Evolutionary conservation across 2,113 vertebrate species (phyloP).

Genomic region (Euleptes europaea): DNA sequence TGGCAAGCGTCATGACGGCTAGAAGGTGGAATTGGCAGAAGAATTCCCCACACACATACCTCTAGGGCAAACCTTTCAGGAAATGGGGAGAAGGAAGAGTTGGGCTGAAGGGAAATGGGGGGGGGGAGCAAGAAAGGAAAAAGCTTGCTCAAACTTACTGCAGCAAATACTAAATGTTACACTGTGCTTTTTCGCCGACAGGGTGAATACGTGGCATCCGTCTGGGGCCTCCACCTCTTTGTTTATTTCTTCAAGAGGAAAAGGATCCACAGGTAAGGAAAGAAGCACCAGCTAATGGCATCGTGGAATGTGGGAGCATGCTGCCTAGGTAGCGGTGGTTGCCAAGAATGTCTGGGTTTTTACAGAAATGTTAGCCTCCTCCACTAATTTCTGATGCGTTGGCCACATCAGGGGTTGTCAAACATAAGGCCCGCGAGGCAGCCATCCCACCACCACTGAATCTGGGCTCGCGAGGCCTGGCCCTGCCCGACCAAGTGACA

Average conservation of each 20-base stretch:
- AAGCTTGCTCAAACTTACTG: too few species aligned
- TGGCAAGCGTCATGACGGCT: too few species aligned
- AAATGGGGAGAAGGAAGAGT: too few species aligned
- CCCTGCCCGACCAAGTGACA: too few species aligned
- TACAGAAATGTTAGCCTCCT: background rate
- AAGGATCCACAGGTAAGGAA: conserved; percentile 81
- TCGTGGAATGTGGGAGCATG: rapidly evolving
- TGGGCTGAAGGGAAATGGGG: too few species aligned
- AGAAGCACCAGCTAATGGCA: background rate
- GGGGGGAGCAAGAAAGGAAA: too few species aligned
- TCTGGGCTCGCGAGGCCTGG: too few species aligned
- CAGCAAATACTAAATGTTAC: background rate
- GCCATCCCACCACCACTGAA: too few species aligned
- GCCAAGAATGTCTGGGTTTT: rapidly evolving
- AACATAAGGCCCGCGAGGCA: too few species aligned
- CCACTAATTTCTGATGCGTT: background rate
- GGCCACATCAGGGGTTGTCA: background rate
- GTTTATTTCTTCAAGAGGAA: conserved; percentile 90
- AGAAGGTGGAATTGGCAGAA: too few species aligned
- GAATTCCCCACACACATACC: too few species aligned
- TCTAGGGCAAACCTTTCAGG: too few species aligned
- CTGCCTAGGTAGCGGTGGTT: background rate
- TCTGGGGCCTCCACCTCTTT: conserved; percentile 73
- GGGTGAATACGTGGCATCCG: conserved; percentile 87
- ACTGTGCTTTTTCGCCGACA: conserved; percentile 49